Base-by-base conservation (phyloP, 2,797 vertebrate species). In the Orestias chungarensis region DNA sequence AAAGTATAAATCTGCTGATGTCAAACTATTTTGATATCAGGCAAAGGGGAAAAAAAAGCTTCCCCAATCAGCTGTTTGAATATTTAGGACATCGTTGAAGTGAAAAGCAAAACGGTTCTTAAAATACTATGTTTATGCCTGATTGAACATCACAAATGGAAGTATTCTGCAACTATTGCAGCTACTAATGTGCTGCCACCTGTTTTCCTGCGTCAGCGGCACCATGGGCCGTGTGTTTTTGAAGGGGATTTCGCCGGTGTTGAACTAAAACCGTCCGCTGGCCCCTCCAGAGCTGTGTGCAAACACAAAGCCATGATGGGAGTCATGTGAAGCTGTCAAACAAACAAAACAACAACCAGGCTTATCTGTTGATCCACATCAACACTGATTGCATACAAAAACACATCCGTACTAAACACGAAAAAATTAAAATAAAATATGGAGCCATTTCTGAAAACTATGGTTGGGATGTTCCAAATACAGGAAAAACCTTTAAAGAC, bases 291-390 rank as follows among this genome's bases (percentile, higher is more conserved):
- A 82, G 77, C 82, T 76, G 73, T 50, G 42, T 61, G 68, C 73
- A 73, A n/a, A 66, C 66, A 89, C 86, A 90, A 90, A 87, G 85
- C 71, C 82, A 74, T 64, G 67, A 69, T 10, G 54, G 73, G 12
- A 27, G 84, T 89, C 93, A 93, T 83, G 84, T 92, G 87, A 88
- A 71, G 72, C 85, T 78, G 80, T 82, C 82, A 68, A 66, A 82
- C 82, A 68, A 66, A 82, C 71, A 76, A 80, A 65, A 84, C 87
- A 89, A 92, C 87, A 88, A 89, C 68, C 70, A 76, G 68, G 61
- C 68, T 66, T 42, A 78, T 79, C 70, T 71, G 80, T 82, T 61
- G 75, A 11, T 70, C 20, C 69, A 71, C 61, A n/a, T n/a, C n/a
- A 78, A 74, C 69, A 75, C 79, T 40, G 65, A 82, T 82, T 81